Conservation (phyloP, 2,113 vertebrate genomes). For the Ailuropoda melanoleuca region DNA sequence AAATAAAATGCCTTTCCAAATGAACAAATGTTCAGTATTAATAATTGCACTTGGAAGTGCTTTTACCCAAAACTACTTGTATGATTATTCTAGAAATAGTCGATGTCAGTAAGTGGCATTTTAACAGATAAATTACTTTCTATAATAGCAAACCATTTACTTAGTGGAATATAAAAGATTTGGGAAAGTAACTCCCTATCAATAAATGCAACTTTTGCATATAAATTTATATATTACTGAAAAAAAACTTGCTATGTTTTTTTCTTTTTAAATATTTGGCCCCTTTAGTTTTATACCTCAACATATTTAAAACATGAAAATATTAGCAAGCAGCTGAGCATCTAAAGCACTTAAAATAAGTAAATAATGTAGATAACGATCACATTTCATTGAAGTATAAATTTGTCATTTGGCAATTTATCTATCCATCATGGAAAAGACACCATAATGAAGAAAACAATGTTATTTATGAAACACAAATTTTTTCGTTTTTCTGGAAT, state of each 20-base stretch:
- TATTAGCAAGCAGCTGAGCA: not conserved
- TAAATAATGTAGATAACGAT: not conserved
- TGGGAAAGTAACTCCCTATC: not conserved
- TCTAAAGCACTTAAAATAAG: not conserved
- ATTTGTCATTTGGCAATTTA: not conserved
- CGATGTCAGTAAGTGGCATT: not conserved
- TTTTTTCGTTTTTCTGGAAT: not conserved
- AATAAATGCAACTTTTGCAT: not conserved
- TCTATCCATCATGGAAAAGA: not conserved
- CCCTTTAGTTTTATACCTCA: not conserved
- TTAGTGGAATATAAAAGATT: slow-evolving; percentile 1
- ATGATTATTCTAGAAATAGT: slow-evolving; percentile 44
- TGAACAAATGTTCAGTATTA: not conserved
- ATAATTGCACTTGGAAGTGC: slow-evolving; percentile 8
- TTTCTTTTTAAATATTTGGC: not conserved
- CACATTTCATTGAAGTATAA: not conserved
- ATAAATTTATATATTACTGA: not conserved
- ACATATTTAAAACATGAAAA: not conserved
- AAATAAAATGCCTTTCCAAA: not conserved
- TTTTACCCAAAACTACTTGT: slow-evolving; percentile 43
- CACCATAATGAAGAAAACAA: not conserved
- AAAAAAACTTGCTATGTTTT: not conserved
- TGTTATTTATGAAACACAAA: not conserved
- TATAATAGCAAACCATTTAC: not conserved
- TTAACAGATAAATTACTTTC: slow-evolving; percentile 33